Base-by-base conservation (phyloP, 2,888 invertebrate genomes). In the Meta bourneti region DNA sequence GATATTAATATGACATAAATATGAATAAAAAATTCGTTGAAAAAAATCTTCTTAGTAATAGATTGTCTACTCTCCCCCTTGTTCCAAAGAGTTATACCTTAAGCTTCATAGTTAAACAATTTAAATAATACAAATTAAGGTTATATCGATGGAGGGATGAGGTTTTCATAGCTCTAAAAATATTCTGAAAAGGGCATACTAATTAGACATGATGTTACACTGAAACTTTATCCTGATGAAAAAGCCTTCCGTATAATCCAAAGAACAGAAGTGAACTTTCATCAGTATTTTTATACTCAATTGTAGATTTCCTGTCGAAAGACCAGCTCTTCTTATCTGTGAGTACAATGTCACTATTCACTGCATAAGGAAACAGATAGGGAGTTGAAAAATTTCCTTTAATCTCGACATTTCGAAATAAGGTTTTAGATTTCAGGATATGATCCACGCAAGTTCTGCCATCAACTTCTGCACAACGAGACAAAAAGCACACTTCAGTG, bases 321-420 rank as follows among this genome's bases (percentile, higher is more conserved):
- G 54, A 49, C 85, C 85, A 85, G 75, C 75, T 61, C 13, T 75
- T 54, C 54, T 11, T 61, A 54, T 51, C 11, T 11, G 54, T 34
- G 13, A 85, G 61, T 11, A 34, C 11, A 52, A 85, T 13, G 34
- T 51, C 77, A 51, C 78, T 85, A 19, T 75, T 34, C 20, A 85
- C 48, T 11, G 71, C 61, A 61, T 19, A 77, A 8, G 85, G 85
- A 61, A 77, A 85, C 4, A 85, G 61, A 61, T 85, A 61, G n/a
- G 19, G 6, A 48, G 85, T 85, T 13, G 34, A 20, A 61, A 85
- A 85, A 48, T 75, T 77, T 8, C 85, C 85, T 16, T 20, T 54
- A n/a, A 85, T 54, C 48, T 85, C 8, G 2, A 85, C 69, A 9
- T 51, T 75, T 19, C 20, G 16, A 19, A 85, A 85, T 20, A 77